Evolutionary conservation across 2,113 vertebrate genomes (phyloP).

Genomic region (human): DNA sequence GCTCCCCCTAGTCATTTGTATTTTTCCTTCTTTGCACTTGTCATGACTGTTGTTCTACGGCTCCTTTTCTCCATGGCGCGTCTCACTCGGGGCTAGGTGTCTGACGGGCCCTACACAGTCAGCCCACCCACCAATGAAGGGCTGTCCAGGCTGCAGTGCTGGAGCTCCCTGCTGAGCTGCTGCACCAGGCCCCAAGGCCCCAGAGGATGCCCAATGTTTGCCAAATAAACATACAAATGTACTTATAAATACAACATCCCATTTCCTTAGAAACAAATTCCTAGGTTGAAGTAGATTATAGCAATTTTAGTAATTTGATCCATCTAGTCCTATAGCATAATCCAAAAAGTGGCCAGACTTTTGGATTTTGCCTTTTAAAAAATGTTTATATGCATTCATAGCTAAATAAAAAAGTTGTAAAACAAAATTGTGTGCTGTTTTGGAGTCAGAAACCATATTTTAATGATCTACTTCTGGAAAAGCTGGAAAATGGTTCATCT

Average conservation of each 20-base stretch:
- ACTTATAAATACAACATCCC: not conserved
- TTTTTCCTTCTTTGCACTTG: too few relatives aligned
- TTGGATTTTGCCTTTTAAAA: not conserved
- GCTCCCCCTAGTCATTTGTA: not conserved
- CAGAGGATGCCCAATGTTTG: not conserved
- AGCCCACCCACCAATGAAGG: not conserved
- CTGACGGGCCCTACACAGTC: not conserved
- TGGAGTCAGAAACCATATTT: not conserved
- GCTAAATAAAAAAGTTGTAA: not conserved
- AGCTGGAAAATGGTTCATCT: not conserved
- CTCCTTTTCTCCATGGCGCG: too few relatives aligned
- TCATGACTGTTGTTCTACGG: too few relatives aligned
- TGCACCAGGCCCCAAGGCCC: not conserved
- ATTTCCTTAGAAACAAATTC: not conserved
- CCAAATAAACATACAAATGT: not conserved
- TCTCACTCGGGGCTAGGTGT: not conserved
- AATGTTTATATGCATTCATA: not conserved
- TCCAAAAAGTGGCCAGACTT: not conserved
- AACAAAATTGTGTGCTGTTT: not conserved
- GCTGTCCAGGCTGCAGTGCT: not conserved
- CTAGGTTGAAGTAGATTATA: not conserved
- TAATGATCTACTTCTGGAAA: not conserved
- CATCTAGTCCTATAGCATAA: not conserved
- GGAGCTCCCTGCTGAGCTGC: not conserved
- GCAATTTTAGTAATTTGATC: not conserved